These are phyloP conservation scores for Acronicta leporina DNA, from an alignment of 2,888 invertebrate species.

Conservation along the genomic window DNA sequence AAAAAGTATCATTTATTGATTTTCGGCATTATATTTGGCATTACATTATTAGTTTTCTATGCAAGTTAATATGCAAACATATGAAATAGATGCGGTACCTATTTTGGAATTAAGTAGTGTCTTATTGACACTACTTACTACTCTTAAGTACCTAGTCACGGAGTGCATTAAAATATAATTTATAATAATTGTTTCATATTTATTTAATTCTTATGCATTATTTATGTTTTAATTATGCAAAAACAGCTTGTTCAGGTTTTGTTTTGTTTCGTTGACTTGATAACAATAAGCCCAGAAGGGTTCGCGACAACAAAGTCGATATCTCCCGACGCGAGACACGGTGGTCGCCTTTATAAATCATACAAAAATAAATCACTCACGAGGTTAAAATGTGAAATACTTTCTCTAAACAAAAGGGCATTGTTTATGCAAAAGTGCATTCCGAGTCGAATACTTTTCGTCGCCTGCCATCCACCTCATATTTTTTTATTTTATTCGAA, in stretches of 20 bases:
- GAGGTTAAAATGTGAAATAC: constrained; percentile 87
- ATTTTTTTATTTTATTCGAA: constrained; percentile 76
- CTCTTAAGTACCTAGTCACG: too few species aligned
- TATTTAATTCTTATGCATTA: background rate
- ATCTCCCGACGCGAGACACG: constrained; percentile 65
- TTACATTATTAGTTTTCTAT: too few species aligned
- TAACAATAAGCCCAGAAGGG: constrained; percentile 30
- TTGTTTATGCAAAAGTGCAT: constrained; percentile 88
- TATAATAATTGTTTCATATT: too few species aligned
- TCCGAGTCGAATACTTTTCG: constrained; percentile 85
- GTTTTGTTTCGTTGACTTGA: constrained; percentile 22
- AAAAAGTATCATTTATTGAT: too few species aligned
- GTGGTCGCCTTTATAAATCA: constrained; percentile 81
- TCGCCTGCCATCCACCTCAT: constrained; percentile 78
- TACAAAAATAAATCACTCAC: constrained; percentile 86
- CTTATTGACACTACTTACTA: background rate
- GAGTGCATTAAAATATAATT: too few species aligned
- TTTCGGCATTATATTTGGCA: too few species aligned
- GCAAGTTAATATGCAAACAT: too few species aligned
- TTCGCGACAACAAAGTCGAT: constrained; percentile 23
- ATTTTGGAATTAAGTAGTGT: background rate
- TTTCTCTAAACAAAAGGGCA: constrained; percentile 88
- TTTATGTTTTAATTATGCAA: background rate
- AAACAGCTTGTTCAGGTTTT: background rate
- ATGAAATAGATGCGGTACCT: too few species aligned